Evolutionary conservation across 1,140 invertebrate species (phyloP), one percentile per base, ranked within the genome.

Genomic region (Neodiprion pinetum): DNA sequence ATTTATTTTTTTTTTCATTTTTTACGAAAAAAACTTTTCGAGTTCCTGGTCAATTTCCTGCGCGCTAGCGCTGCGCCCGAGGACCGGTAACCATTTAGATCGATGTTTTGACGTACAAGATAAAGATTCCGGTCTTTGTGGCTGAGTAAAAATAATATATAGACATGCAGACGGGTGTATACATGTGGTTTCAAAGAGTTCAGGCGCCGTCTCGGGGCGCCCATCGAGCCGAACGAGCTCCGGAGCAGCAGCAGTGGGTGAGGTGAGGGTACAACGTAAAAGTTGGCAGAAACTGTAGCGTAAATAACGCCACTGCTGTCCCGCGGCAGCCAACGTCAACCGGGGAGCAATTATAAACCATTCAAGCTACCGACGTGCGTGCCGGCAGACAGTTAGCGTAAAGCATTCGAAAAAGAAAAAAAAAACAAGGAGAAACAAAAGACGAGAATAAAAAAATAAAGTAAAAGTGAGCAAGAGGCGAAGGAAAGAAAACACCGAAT

Each of bases 341-440:
- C 53, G n/a, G 53, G 53, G 53, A 61, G 53, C 53, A 61, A 61
- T 61, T 61, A 61, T 61, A 61, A 61, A 61, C 53, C 53, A 61
- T 61, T 61, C 53, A 61, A 61, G 53, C 53, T 8, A 61, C 53
- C 53, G 53, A 61, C 53, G 53, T 61, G 53, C 53, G 53, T 61
- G 53, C 53, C 53, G 53, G 53, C 53, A 17, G 53, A 61, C 53
- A 61, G 53, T 61, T 61, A 61, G 53, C 53, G 53, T 61, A 61
- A 61, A 61, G 9, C 53, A 61, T 61, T 40, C 28, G 28, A 40
- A 40, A 40, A 40, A 40, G 1, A 40, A 4, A 40, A 40, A 40
- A 40, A 40, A 40, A 40, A 40, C 28, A 40, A 40, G 28, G 28
- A 40, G 28, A 40, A 40, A 5, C 1, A 40, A 2, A 40, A 40